phyloP scores from a whole-genome alignment of 2,113 vertebrate genomes.

The Naja naja region DNA sequence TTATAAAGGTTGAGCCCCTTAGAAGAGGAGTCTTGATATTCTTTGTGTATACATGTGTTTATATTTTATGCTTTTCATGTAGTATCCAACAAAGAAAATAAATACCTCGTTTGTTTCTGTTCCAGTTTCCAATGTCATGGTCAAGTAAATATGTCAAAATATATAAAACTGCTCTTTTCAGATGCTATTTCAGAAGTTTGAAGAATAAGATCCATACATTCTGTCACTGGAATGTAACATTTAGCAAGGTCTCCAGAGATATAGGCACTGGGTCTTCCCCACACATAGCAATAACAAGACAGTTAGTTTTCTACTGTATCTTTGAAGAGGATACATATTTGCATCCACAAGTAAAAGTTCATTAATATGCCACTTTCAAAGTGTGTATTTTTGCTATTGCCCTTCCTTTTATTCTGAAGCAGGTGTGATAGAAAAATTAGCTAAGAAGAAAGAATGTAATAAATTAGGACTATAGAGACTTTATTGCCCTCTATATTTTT shows the following conservation, averaged over 20 bases:
- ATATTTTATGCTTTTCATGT: not conserved
- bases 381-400: not conserved
- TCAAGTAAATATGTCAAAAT: not conserved
- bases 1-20: not conserved
- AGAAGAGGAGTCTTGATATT: not conserved
- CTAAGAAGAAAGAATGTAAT: not conserved
- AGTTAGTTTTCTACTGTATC: not conserved
- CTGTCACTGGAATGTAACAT: not conserved
- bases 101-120: not conserved
- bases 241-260: not conserved
- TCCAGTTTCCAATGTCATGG: not conserved
- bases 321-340: not conserved
- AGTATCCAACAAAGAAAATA: not conserved
- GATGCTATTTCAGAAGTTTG: not conserved
- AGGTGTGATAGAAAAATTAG: not conserved
- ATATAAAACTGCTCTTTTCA: not conserved
- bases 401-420: not conserved
- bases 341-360: not conserved
- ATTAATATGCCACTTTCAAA: not conserved
- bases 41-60: not conserved
- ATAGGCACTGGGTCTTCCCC: not conserved
- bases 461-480: not conserved
- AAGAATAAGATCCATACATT: not conserved
- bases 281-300: not conserved
- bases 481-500: not conserved